Base-by-base conservation (phyloP, 2,797 vertebrate species). In the Rhyacichthys aspro region DNA sequence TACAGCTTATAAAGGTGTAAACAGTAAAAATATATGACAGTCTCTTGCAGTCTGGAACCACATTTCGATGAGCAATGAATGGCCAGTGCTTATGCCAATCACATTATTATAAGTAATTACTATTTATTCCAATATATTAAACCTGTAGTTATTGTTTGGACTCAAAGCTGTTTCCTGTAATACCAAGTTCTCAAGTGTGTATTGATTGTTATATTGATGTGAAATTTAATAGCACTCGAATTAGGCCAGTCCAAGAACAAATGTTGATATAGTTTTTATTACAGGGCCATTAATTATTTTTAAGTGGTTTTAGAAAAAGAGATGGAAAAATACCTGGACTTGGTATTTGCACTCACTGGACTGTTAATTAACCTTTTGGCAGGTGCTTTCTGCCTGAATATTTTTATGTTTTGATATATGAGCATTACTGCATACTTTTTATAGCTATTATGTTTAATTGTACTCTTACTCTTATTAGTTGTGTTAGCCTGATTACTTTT, bases 141-240 rank as follows among this genome's bases (percentile, higher is more conserved):
- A 14, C 2, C 1, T 12, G 38, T 14, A 12, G 39, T 41, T 41
- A n/a, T n/a, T 41, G 39, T 41, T 12, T 39, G 37, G 11, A 11
- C 4, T 9, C 37, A 39, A 9, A 9, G 7, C 19, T 23, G 33
- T 32, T 34, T 34, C 23, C 46, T 9, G 23, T 33, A 33, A 48
- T 15, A 14, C 28, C n/a, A 11, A 14, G 14, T 11, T 47, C 45
- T 47, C 32, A n/a, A 47, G 45, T 48, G 32, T 48, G 9, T 49
- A 49, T 49, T 48, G 46, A 49, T 34, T 17, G 15, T 16, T 49
- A n/a, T 49, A 49, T 49, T 17, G n/a, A 36, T 15, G 47, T 49
- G 47, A 49, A 16, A 36, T 36, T 8, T 49, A 36, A 49, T 36
- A 36, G 15, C 47, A 34, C 46, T n/a, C 12, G 32, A 32, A 48